Conservation (phyloP, 2,888 invertebrate species). For the Capitulum mitella region DNA sequence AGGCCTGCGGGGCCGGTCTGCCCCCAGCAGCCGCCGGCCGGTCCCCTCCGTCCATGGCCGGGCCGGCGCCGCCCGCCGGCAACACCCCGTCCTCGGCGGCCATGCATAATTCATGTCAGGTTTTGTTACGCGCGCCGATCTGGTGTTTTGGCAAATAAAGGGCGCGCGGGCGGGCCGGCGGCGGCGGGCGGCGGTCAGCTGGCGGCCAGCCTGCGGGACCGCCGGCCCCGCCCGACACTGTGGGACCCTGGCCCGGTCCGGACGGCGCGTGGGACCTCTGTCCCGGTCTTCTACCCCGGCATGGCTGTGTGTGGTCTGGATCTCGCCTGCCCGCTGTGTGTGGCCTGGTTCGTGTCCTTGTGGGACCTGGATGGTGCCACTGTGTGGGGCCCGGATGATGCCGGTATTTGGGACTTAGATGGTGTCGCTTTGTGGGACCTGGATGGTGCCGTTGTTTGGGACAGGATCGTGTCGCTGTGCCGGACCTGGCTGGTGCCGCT, state of each 20-base stretch:
- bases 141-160: conserved; percentile 6
- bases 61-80: neutral
- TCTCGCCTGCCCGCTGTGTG: neutral
- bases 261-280: neutral
- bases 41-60: neutral
- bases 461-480: neutral
- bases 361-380: neutral
- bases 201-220: neutral
- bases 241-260: neutral
- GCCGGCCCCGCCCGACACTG: neutral
- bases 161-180: neutral
- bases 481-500: neutral
- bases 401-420: no score
- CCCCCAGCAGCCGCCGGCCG: no score
- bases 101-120: neutral
- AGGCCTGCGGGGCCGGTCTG: neutral
- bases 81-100: neutral
- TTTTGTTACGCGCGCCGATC: neutral
- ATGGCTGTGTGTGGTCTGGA: no score
- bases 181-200: neutral
- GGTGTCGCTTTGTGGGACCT: no score
- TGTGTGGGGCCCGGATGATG: neutral
- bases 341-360: neutral
- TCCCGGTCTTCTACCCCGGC: no score
- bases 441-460: no score